Evolutionary conservation across 2,113 vertebrate genomes (phyloP).

Genomic region (Sus scrofa): T2T-Sscrofa CM000812.6:4491001-4491500

Average conservation of each 20-base stretch:
- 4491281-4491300: not conserved
- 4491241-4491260: not conserved
- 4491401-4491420: not conserved
- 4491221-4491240: not conserved
- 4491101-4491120: too few species aligned
- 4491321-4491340: not conserved
- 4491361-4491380: not conserved
- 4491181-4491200: not conserved
- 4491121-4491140: not conserved
- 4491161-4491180: not conserved
- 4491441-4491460: too few species aligned
- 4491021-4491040: not conserved
- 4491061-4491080: not conserved
- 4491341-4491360: not conserved
- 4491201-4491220: rapidly evolving
- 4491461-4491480: not conserved
- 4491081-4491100: not conserved
- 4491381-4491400: not conserved
- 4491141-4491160: not conserved
- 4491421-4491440: not conserved
- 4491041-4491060: not conserved
- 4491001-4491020: not conserved
- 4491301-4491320: not conserved
- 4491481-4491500: not conserved
- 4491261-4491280: not conserved